Percentiles rank a stretch among this genome's conserved stretches.
Conservation (phyloP, 2,113 vertebrate species). For the Entomyzon cyanotis region DNA sequence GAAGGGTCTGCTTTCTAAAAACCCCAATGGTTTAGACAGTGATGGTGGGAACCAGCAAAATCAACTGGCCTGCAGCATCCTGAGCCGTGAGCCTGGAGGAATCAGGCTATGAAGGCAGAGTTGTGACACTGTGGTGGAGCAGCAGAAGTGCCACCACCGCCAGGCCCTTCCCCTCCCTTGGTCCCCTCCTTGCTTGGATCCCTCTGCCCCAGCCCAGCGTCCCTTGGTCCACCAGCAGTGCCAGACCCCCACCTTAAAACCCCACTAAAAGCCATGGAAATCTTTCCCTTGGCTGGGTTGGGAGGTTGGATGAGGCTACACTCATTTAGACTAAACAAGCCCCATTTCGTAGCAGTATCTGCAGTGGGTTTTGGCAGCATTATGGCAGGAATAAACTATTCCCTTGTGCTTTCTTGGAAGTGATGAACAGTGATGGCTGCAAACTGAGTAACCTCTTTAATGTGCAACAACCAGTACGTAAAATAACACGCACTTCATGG, state of each 20-base stretch:
- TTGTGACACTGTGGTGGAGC: fast-evolving
- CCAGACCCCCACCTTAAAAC: neutral
- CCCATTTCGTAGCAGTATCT: neutral
- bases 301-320: neutral
- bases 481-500: constrained; percentile 48
- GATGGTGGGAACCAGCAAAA: neutral
- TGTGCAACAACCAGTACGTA: constrained; percentile 57
- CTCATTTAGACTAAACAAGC: neutral
- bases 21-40: fast-evolving
- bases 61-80: neutral
- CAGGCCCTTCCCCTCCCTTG: neutral
- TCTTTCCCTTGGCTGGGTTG: neutral
- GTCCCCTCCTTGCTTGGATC: neutral
- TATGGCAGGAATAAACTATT: neutral
- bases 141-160: neutral
- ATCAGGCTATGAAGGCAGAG: neutral
- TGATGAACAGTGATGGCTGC: neutral
- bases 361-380: neutral
- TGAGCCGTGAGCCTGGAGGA: neutral
- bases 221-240: neutral
- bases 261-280: neutral
- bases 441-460: constrained; percentile 65
- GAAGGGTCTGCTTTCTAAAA: neutral
- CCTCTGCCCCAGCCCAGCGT: neutral
- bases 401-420: neutral